Evolutionary conservation across 2,113 vertebrate species (phyloP).

Genomic region (Emydura subglobosa): DNA sequence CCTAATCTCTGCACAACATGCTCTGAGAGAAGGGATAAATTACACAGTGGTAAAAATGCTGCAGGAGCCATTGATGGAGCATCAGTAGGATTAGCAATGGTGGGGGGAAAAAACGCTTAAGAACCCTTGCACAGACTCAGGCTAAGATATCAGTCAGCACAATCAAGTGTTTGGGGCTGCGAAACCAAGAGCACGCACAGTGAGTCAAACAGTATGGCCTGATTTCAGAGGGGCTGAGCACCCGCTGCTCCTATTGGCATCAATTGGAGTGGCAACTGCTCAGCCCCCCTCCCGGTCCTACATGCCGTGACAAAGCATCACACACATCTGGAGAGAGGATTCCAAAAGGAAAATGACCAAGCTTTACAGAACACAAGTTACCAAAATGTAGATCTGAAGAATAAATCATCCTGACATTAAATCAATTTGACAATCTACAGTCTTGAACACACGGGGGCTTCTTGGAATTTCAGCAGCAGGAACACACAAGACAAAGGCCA

Average conservation of each 20-base stretch:
- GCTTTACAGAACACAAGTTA: neutral
- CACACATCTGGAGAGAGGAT: neutral
- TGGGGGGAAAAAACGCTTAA: neutral
- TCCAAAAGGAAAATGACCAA: neutral
- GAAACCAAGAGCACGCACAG: neutral
- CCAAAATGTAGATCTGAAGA: accelerated
- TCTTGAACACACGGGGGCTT: neutral
- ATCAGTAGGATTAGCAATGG: neutral
- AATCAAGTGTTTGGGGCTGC: neutral
- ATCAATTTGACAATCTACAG: neutral
- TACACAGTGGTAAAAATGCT: neutral
- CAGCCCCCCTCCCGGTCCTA: neutral
- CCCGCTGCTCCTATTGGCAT: neutral
- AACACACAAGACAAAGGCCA: neutral
- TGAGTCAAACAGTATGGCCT: neutral
- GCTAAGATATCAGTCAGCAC: neutral
- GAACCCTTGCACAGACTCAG: neutral
- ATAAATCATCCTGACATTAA: neutral
- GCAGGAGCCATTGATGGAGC: neutral
- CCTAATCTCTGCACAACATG: neutral
- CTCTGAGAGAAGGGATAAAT: neutral
- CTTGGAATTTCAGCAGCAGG: neutral
- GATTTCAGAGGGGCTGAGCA: neutral
- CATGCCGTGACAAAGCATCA: neutral
- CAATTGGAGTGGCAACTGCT: neutral